A percentile compares a stretch with the other conserved stretches of the same genome.
Evolutionary conservation across 2,888 invertebrate genomes (phyloP).

Genomic region (Crepidodera aurea): DNA sequence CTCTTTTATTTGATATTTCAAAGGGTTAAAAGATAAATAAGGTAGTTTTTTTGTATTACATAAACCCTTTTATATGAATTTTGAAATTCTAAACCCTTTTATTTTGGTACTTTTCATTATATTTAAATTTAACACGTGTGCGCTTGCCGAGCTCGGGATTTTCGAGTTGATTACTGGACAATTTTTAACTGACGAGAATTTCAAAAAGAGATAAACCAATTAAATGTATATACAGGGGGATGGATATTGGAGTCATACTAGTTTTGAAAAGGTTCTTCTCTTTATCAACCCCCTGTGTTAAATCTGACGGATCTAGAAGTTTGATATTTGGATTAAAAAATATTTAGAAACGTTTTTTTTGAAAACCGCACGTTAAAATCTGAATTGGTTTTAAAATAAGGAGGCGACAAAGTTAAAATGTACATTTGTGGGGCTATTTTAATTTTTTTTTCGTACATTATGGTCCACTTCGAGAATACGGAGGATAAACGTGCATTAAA

Average conservation of each 20-base stretch:
- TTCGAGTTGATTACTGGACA: slow-evolving; percentile 31
- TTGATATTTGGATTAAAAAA: too few relatives aligned
- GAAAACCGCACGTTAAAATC: too few relatives aligned
- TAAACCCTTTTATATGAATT: slow-evolving; percentile 44
- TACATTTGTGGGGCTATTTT: too few relatives aligned
- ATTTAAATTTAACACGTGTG: slow-evolving; percentile 53
- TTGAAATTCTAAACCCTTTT: slow-evolving; percentile 57
- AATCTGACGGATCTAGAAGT: too few relatives aligned
- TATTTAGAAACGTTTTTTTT: too few relatives aligned
- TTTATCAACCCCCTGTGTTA: too few relatives aligned
- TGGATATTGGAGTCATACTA: neutral
- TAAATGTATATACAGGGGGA: neutral
- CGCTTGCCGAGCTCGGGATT: slow-evolving; percentile 15
- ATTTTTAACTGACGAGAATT: slow-evolving; percentile 16
- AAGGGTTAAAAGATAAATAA: slow-evolving; percentile 54
- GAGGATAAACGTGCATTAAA: too few relatives aligned
- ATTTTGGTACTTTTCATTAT: slow-evolving; percentile 55
- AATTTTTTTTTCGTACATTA: too few relatives aligned
- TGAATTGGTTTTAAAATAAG: too few relatives aligned
- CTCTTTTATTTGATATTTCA: slow-evolving; percentile 46
- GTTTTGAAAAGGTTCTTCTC: too few relatives aligned
- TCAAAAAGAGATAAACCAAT: neutral
- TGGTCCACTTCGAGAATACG: too few relatives aligned
- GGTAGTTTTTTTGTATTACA: slow-evolving; percentile 49
- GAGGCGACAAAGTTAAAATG: too few relatives aligned